Base-by-base conservation (phyloP, 2,113 vertebrate genomes). In the Plestiodon gilberti region DNA sequence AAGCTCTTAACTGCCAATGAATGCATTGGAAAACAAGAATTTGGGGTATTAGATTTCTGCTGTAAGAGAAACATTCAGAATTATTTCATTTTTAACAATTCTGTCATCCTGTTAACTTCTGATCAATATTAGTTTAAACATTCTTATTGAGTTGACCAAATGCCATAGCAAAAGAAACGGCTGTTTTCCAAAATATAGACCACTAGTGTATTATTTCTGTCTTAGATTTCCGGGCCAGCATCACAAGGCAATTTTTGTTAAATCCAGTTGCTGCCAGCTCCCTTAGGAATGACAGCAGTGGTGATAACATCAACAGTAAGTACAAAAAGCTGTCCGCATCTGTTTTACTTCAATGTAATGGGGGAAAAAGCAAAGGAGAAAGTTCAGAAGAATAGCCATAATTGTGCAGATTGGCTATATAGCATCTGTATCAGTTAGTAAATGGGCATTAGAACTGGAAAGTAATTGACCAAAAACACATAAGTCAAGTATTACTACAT, bases 231-330 rank as follows among this genome's bases (percentile, higher is more conserved):
- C 96, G 96, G 93, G 95, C 96, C 94, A 97, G 96, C 94, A 95
- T 96, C 95, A 97, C 96, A 96, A 96, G 96, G 94, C 94, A 96
- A 95, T 96, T 96, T 96, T 95, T 96, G 94, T 96, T 96, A 96
- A 96, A 95, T 96, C 96, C 96, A 90, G 95, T 97, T 96, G 96
- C 96, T 94, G 96, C 96, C 96, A 97, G 95, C 94, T 96, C 96
- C 93, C 96, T 97, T 95, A 96, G 94, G 96, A 97, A 97, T 96
- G 96, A 96, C 95, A 97, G 96, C 96, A 95, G 90, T 96, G 95
- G 91, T 93, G 91, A 90, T 93, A 96, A 90, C 95, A 96, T 88
- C 95, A 96, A 96, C 94, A 96, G 96, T 97, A 96, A 97, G 96
- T 96, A 95, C 93, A 89, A 89, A 55, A 88, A 85, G 91, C 89